These are phyloP conservation scores for Chalcosyrphus nemorum DNA, from an alignment of 2,888 invertebrate genomes.

Conservation along the genomic window DNA sequence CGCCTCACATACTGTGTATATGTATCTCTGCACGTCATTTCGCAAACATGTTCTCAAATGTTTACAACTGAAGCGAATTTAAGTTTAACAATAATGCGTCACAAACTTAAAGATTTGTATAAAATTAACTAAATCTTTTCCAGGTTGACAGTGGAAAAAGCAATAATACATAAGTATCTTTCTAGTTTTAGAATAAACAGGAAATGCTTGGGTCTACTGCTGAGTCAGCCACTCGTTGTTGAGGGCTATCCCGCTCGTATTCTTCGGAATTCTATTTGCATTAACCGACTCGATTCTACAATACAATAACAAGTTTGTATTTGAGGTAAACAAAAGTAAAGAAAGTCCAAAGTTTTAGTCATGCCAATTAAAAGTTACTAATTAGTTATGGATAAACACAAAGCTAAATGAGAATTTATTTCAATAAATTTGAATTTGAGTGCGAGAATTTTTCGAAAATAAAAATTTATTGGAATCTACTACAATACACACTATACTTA, in stretches of 20 bases:
- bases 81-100: background rate
- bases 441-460: too few species aligned
- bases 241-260: background rate
- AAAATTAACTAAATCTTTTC: background rate
- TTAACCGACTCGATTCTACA: background rate
- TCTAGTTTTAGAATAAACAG: too few species aligned
- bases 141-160: too few species aligned
- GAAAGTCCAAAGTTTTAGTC: background rate
- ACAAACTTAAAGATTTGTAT: background rate
- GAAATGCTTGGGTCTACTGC: background rate
- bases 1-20: too few species aligned
- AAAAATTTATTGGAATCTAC: too few species aligned
- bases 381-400: background rate
- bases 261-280: background rate
- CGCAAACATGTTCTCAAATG: background rate
- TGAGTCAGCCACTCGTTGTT: background rate
- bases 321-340: background rate
- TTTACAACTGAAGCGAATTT: too few species aligned
- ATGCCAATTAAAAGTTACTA: background rate
- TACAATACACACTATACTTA: too few species aligned
- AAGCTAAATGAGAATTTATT: too few species aligned
- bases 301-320: too few species aligned
- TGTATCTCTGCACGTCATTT: too few species aligned
- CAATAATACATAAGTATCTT: background rate
- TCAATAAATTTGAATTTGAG: too few species aligned